Base-by-base conservation (phyloP, 2,797 vertebrate species). In the Gambelia wislizenii region DNA sequence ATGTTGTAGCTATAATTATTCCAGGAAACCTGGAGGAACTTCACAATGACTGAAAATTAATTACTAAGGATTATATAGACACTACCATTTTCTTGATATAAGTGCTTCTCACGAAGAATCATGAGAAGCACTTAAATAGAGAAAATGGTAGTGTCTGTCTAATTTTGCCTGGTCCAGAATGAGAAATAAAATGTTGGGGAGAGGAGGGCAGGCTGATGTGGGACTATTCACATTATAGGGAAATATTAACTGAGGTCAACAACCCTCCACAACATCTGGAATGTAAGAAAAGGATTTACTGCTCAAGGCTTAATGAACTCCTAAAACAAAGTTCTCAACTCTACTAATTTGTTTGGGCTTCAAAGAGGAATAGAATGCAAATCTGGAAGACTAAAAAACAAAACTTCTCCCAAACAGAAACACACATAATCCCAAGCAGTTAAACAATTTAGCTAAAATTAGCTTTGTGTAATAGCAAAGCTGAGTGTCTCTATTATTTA, bases 301-400 rank as follows among this genome's bases (percentile, higher is more conserved):
- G 96, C 96, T 96, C 96, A 97, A 95, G 91, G 96, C 96, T 97
- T 98, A 98, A 99, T 98, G 98, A 98, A 98, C 98, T 98, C 94
- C 36, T 96, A 97, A 98, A 98, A 96, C 96, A 96, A 93, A 96
- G 97, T 98, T 98, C 97, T 97, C 96, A 96, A 96, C 97, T 97
- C 97, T 93, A 96, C 96, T 99, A 97, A 97, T 98, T 98, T 98
- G 97, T 98, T 98, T 97, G 97, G 98, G 97, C 98, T 98, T 98
- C 97, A 97, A 96, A 95, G 92, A 91, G 42, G 89, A 96, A 95
- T 95, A 94, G 96, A 96, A 95, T 74, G 93, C 36, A 52, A 96
- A 95, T 94, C 94, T 96, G 95, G 94, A 95, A 96, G 95, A 96
- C 44, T 76, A 56, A 56, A 56, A 12, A 95, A n/a, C n/a, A 85